Conservation (phyloP, 2,797 vertebrate genomes). For the Anolis apletophallus region DNA sequence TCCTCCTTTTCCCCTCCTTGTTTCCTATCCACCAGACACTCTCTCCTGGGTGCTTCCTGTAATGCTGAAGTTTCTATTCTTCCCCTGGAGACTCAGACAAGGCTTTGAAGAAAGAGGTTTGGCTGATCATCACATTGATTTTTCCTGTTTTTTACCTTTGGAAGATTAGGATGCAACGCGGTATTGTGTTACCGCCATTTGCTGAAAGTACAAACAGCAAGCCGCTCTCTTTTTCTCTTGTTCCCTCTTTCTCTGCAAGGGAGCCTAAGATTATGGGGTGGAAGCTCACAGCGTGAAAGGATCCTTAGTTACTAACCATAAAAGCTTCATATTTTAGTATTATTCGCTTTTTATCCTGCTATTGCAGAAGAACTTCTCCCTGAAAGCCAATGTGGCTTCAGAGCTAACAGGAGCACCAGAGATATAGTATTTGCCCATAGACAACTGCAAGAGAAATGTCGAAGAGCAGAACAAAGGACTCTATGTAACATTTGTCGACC, state of each 20-base stretch:
- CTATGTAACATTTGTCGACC: no score
- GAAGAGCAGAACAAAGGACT: no score
- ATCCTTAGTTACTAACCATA: no score
- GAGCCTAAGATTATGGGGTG: neutral
- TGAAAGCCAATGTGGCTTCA: no score
- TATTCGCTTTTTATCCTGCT: no score
- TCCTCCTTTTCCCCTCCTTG: slow-evolving; percentile 18
- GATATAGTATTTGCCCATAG: no score
- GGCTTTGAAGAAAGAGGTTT: slow-evolving; percentile 43
- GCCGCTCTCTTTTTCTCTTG: neutral
- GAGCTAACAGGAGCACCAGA: no score
- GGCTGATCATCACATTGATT: slow-evolving; percentile 20
- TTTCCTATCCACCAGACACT: slow-evolving; percentile 37
- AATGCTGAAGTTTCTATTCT: neutral
- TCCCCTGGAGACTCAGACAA: slow-evolving; percentile 34
- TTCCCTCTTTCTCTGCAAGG: neutral
- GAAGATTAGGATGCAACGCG: neutral
- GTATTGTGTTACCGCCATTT: neutral
- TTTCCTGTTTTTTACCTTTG: slow-evolving; percentile 13
- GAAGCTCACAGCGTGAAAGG: neutral
- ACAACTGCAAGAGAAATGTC: no score
- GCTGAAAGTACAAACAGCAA: neutral
- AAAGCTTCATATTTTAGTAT: no score
- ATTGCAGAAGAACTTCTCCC: no score
- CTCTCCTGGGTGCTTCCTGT: slow-evolving; percentile 38